phyloP scores from a whole-genome alignment of 2,113 vertebrate species.

The Pangasianodon gigas region DNA sequence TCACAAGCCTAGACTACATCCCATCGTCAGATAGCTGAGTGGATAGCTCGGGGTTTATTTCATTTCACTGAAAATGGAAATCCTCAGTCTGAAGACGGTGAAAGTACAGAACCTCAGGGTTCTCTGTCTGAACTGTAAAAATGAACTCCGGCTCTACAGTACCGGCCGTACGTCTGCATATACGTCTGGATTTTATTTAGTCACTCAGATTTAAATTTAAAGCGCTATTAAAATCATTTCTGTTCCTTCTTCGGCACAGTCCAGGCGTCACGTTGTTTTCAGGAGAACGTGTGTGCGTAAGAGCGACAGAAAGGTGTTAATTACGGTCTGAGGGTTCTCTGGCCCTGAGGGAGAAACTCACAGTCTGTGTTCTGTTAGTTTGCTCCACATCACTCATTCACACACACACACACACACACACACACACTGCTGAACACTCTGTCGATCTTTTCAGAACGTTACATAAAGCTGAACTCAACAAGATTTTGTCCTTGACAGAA shows the following conservation, averaged over 20 bases:
- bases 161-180: neutral
- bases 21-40: too few relatives aligned
- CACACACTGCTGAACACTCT: neutral
- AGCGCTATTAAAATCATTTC: too few relatives aligned
- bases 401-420: too few relatives aligned
- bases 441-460: neutral
- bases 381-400: neutral
- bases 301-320: constrained; percentile 61
- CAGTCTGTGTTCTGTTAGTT: neutral
- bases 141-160: neutral
- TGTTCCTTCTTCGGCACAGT: too few relatives aligned
- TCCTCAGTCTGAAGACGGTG: too few relatives aligned
- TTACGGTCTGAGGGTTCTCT: constrained; percentile 51
- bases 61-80: too few relatives aligned
- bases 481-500: neutral
- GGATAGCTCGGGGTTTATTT: too few relatives aligned
- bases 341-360: constrained; percentile 30
- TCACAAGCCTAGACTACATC: too few relatives aligned
- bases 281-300: constrained; percentile 45
- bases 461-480: neutral
- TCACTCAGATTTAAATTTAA: too few relatives aligned
- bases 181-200: neutral
- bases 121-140: neutral
- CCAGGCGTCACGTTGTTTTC: too few relatives aligned
- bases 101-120: too few relatives aligned